These are phyloP conservation scores for Aphrophora alni DNA, from an alignment of 2,888 invertebrate species.

Conservation along the genomic window DNA sequence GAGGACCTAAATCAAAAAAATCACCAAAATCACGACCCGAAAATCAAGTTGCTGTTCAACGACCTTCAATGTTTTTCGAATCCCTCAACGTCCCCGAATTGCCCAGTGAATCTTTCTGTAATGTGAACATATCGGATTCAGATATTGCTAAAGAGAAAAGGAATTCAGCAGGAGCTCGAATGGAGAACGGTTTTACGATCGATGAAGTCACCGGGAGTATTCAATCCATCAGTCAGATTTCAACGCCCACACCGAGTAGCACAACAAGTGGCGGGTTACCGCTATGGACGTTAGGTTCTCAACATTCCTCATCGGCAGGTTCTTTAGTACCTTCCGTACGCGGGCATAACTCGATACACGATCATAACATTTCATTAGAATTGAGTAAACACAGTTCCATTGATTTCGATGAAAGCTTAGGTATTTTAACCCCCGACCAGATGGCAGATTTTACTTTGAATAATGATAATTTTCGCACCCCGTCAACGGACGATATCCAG, in stretches of 20 bases:
- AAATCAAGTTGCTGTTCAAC: conserved; percentile 11
- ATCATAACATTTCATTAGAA: conserved; percentile 32
- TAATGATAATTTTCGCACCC: conserved; percentile 62
- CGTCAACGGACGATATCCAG: conserved; percentile 65
- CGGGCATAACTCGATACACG: conserved; percentile 34
- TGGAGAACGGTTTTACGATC: conserved; percentile 28
- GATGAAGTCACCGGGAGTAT: conserved; percentile 30
- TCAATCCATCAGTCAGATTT: conserved; percentile 20
- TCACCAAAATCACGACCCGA: conserved; percentile 28
- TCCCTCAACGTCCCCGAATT: conserved; percentile 42
- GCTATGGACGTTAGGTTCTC: conserved; percentile 46
- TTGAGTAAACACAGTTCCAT: conserved; percentile 78
- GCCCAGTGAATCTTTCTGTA: conserved; percentile 37
- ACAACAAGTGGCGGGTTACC: conserved; percentile 42
- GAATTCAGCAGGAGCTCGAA: conserved; percentile 26
- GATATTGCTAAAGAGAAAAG: conserved; percentile 28
- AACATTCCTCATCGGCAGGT: conserved; percentile 46
- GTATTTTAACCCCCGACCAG: conserved; percentile 87
- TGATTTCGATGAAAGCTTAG: conserved; percentile 81
- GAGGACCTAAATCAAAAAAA: conserved; percentile 32
- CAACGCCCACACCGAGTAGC: conserved; percentile 44
- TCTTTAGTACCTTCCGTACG: conserved; percentile 43
- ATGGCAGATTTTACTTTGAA: conserved; percentile 73
- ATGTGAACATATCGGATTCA: not conserved
- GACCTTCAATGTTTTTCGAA: conserved; percentile 46